phyloP scores from a whole-genome alignment of 1,140 invertebrate species.

The Contarinia nasturtii region DNA sequence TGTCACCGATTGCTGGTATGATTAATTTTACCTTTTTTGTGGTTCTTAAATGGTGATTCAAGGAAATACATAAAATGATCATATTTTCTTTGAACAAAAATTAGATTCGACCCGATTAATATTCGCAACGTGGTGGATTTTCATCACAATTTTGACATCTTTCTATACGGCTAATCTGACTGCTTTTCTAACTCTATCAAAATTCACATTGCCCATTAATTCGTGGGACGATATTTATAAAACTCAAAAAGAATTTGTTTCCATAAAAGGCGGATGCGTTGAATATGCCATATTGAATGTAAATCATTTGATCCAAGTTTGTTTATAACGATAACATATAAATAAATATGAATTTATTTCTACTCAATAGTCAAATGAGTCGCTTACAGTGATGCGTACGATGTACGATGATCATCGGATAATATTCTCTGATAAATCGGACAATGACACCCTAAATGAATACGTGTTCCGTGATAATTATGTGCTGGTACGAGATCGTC shows the following conservation, averaged over 20 bases:
- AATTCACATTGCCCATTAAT: slow-evolving; percentile 58
- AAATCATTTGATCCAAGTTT: too few species aligned
- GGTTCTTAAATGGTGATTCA: too few species aligned
- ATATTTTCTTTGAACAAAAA: too few species aligned
- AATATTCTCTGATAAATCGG: too few species aligned
- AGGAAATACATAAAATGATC: too few species aligned
- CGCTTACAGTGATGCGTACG: too few species aligned
- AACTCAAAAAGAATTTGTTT: slow-evolving; percentile 46
- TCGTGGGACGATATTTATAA: slow-evolving; percentile 43
- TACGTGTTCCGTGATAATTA: slow-evolving; percentile 20
- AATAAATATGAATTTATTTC: too few species aligned
- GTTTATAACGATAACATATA: too few species aligned
- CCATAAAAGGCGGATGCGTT: slow-evolving; percentile 40
- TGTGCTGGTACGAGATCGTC: slow-evolving; percentile 44
- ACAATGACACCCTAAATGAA: too few species aligned
- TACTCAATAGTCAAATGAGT: neutral
- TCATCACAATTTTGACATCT: slow-evolving; percentile 69
- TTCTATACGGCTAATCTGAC: slow-evolving; percentile 85
- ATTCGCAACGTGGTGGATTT: slow-evolving; percentile 83
- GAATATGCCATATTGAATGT: slow-evolving; percentile 42
- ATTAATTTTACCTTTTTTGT: neutral
- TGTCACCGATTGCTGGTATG: slow-evolving; percentile 56
- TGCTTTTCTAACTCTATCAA: slow-evolving; percentile 66
- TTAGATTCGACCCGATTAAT: slow-evolving; percentile 61
- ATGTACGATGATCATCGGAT: too few species aligned